A percentile compares a stretch with the other conserved stretches of the same genome.
These are phyloP conservation scores for Adelosebastes latens DNA, from an alignment of 2,797 vertebrate species.

Conservation along the genomic window DNA sequence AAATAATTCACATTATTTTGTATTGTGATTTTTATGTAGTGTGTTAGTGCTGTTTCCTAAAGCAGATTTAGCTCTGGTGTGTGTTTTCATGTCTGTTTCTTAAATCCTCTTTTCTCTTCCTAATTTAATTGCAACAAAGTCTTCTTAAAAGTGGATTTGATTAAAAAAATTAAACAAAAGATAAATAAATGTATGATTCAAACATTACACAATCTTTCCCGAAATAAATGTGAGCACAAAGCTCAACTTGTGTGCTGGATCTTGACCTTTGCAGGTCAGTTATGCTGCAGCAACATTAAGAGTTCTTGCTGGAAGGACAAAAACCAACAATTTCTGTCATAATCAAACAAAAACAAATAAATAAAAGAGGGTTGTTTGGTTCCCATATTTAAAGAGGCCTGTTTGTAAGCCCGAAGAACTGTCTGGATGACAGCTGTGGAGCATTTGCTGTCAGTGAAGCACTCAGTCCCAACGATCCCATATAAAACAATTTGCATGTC, in stretches of 20 bases:
- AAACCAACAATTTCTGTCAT: not conserved
- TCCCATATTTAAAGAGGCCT: slow-evolving; percentile 25
- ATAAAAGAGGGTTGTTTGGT: not conserved
- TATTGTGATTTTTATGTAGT: not conserved
- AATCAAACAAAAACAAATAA: slow-evolving; percentile 24
- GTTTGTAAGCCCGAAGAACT: slow-evolving; percentile 21
- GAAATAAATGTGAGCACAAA: not conserved
- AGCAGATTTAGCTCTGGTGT: not conserved
- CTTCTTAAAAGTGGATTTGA: not conserved
- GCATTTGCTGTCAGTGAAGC: slow-evolving; percentile 43
- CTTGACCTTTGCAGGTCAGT: not conserved
- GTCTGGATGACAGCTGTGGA: slow-evolving; percentile 13
- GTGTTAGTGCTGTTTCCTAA: not conserved
- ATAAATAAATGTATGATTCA: no score
- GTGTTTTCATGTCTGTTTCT: not conserved
- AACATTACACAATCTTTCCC: no score
- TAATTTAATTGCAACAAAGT: not conserved
- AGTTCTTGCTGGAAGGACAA: not conserved
- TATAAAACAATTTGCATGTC: slow-evolving; percentile 58
- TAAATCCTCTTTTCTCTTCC: not conserved
- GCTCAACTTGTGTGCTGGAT: not conserved
- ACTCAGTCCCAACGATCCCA: slow-evolving; percentile 41
- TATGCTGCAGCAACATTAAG: not conserved
- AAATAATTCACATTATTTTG: not conserved
- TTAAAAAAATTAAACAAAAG: not conserved